Conservation (phyloP, 1,140 invertebrate genomes). For the Aphidius gifuensis region DNA sequence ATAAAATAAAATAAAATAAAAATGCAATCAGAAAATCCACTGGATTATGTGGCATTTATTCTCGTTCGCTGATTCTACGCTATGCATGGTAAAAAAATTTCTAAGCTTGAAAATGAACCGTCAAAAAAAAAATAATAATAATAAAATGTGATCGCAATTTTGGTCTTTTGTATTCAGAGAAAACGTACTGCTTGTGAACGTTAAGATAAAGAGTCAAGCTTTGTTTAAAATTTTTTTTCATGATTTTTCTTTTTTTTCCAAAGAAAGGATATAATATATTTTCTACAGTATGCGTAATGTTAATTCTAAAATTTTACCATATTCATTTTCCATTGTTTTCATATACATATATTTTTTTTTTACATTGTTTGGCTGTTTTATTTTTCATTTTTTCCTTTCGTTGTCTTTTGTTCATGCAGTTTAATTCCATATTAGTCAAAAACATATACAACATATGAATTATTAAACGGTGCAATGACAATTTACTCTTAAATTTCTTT, state of each 20-base stretch:
- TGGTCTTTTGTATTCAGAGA: constrained; percentile 28
- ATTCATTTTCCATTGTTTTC: neutral
- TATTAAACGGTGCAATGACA: too few relatives aligned
- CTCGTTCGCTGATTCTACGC: constrained; percentile 36
- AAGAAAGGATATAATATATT: too few relatives aligned
- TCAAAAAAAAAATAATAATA: constrained; percentile 25
- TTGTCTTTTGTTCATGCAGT: neutral
- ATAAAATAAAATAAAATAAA: neutral
- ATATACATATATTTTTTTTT: neutral
- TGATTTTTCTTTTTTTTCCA: neutral
- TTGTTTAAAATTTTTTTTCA: constrained; percentile 4
- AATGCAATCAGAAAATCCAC: constrained; percentile 37
- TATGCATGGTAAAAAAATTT: constrained; percentile 7
- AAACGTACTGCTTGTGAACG: constrained; percentile 10
- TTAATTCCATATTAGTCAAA: too few relatives aligned
- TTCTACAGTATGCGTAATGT: constrained; percentile 2
- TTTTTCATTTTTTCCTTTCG: constrained; percentile 1
- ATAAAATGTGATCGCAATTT: constrained; percentile 41
- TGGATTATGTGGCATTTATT: constrained; percentile 46
- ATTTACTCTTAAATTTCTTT: too few relatives aligned
- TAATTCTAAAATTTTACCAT: constrained; percentile 16
- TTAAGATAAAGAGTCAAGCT: constrained; percentile 20
- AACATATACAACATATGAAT: too few relatives aligned
- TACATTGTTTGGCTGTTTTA: neutral
- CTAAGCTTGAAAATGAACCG: constrained; percentile 29